Base-by-base conservation (phyloP, 37 sponge, comb jelly and placozoan genomes). In the Spongilla lacustris region DNA sequence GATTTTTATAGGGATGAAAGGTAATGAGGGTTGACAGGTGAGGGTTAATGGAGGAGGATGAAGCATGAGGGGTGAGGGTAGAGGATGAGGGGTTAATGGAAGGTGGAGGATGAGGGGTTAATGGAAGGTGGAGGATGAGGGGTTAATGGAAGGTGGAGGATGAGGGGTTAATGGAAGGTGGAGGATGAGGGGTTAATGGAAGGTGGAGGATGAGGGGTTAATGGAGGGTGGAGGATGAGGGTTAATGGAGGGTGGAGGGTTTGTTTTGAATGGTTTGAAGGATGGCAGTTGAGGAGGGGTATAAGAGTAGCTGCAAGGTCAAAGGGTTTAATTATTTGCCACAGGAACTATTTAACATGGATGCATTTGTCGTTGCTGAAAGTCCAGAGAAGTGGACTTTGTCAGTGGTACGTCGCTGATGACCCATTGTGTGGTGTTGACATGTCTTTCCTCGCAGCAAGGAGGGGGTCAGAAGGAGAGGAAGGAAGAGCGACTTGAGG, bases 381-480 rank as follows among this genome's bases (percentile, higher is more conserved):
- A 84, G 71, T 46, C 98, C 96, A 14, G 84, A 93, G 0, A 93
- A 91, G 78, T 94, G 95, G 2, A 95, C 37, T 71, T 89, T 95
- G 28, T 73, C 89, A 67, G 69, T 81, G 78, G 97, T 95, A 41
- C 33, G 77, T 26, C 71, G 8, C 30, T n/a, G 2, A 8, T 69
- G 21, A 31, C 1, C 0, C 32, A 4, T 36, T 4, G 24, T 29
- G 0, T 12, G 1, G n/a, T 19, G 9, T 21, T 77, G 8, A 14
- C n/a, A 77, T 38, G 48, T 12, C 19, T 11, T 0, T 34, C 46
- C 32, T 17, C 32, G 9, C 36, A 32, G 26, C 78, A 24, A 36
- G 46, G 27, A 46, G 29, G 46, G 5, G 75, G 50, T n/a, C n/a
- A n/a, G 23, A 86, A 50, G 2, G 84, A 86, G 21, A 69, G 17